Evolutionary conservation across 2,888 invertebrate genomes (phyloP), one percentile per base, ranked within the genome.

Genomic region (Xylota segnis): DNA sequence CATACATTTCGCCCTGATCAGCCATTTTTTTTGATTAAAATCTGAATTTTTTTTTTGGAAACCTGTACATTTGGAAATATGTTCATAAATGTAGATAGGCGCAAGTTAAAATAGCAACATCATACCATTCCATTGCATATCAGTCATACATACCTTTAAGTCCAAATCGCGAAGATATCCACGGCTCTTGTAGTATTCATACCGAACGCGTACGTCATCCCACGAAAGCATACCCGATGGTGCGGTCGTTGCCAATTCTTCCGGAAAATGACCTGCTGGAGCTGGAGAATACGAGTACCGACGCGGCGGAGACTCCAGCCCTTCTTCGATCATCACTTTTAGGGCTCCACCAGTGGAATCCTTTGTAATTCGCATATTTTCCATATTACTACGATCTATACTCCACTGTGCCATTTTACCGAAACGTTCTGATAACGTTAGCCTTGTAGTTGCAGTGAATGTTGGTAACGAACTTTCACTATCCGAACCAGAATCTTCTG

Each of bases 341-440:
- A 96, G 94, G 61, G 95, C 95, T 54, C 95, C 95, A 59, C 95
- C 95, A 56, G 95, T 93, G 84, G 95, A 95, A 78, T 96, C 96
- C 87, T 97, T 95, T 77, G 97, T 96, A 88, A 97, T 97, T 75
- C 96, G 94, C 96, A 97, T 97, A 90, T 97, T 96, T 92, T 96
- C 96, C 90, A 97, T 95, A 66, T 97, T 96, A 14, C 94, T 94
- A 10, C 97, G 94, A 91, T 97, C 97, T 3, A 96, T 96, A 83
- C 96, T 96, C 96, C 97, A 97, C 90, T 97, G 97, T 23, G 97
- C 97, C 95, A 97, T 97, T 93, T 97, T 97, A 87, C 97, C 97
- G 92, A 97, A 97, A 23, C 96, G 94, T 92, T 97, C 97, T 0
- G 97, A 97, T 12, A 97, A 93, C 0, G 97, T 97, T 90, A 97